Evolutionary conservation across 2,888 invertebrate species (phyloP).

Genomic region (Agapetus fuscipes): DNA sequence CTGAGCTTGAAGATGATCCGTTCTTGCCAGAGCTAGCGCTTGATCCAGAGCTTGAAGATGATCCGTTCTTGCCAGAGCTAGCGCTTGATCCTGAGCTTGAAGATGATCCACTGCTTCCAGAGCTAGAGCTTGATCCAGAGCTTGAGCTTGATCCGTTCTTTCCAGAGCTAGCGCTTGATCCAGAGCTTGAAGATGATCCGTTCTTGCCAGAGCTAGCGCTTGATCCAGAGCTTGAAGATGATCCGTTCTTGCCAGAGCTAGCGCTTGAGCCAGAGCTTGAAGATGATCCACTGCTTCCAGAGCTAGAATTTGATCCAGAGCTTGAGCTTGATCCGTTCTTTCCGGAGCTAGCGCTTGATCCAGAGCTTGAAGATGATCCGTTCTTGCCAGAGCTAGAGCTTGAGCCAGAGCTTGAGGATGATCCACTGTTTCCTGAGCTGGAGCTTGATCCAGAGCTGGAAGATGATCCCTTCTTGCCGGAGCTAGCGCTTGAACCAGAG

Average conservation of each 20-base stretch:
- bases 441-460: background rate
- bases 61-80: background rate
- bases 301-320: background rate
- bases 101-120: background rate
- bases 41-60: background rate
- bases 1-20: slow-evolving; percentile 1
- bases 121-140: background rate
- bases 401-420: background rate
- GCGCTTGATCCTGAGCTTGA: background rate
- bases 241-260: background rate
- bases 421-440: slow-evolving; percentile 1
- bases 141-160: background rate
- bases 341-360: background rate
- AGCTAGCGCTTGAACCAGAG: background rate
- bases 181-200: background rate
- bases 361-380: background rate
- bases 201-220: background rate
- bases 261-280: background rate
- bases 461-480: background rate
- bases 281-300: background rate
- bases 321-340: background rate
- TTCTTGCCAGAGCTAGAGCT: background rate
- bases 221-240: background rate
- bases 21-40: background rate
- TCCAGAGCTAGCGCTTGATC: background rate